phyloP scores from a whole-genome alignment of 2,888 invertebrate species.

The Meteorus colon region DNA sequence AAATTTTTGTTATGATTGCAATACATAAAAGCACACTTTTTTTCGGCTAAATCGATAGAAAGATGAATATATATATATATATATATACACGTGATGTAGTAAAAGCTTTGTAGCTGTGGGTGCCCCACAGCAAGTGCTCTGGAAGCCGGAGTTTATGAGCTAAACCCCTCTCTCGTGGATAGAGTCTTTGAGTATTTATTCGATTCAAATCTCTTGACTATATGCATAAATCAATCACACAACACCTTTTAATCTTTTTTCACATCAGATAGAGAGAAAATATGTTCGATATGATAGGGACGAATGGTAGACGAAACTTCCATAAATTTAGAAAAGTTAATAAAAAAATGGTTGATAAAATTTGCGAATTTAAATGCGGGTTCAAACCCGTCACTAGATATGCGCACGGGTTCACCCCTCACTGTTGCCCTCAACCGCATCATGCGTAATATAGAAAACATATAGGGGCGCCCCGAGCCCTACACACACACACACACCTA shows the following conservation, averaged over 20 bases:
- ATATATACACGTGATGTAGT: no score
- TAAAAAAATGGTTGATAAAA: neutral
- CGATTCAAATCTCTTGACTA: neutral
- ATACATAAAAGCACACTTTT: no score
- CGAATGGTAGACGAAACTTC: neutral
- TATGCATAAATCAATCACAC: neutral
- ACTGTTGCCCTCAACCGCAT: conserved; percentile 49
- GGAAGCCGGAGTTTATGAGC: conserved; percentile 65
- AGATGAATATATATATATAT: no score
- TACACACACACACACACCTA: conserved; percentile 31
- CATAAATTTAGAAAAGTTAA: neutral
- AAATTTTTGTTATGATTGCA: no score
- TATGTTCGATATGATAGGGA: no score
- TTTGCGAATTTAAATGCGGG: neutral
- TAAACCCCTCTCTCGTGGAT: conserved; percentile 57
- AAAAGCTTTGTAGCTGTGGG: neutral
- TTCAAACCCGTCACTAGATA: conserved; percentile 48
- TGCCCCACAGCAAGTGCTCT: conserved; percentile 57
- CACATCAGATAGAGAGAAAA: no score
- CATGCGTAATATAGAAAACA: conserved; percentile 52
- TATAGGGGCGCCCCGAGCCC: conserved; percentile 58
- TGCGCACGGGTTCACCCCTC: conserved; percentile 42
- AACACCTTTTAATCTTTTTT: no score
- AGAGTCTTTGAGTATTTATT: conserved; percentile 45
- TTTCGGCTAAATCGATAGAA: no score